Conservation (phyloP, 1,140 invertebrate genomes). For the Drosophila lini region DNA sequence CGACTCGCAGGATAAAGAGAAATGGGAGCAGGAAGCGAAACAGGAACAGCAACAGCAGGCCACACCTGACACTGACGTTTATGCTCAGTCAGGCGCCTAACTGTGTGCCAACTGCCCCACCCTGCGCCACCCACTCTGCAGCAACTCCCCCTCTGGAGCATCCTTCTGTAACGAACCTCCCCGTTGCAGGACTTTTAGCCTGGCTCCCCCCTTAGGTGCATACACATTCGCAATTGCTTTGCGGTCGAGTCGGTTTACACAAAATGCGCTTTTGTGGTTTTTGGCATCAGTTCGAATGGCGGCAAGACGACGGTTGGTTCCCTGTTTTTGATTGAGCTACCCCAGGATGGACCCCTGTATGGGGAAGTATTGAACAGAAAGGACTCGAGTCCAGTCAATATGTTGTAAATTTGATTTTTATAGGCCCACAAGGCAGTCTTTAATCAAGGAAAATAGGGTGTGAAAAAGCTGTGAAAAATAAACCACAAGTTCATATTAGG, state of each 20-base stretch:
- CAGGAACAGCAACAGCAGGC: constrained; percentile 36
- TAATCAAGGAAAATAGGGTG: background rate
- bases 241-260: constrained; percentile 75
- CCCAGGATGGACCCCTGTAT: background rate
- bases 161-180: background rate
- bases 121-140: background rate
- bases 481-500: background rate
- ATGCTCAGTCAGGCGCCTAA: constrained; percentile 55
- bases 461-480: background rate
- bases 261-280: constrained; percentile 77
- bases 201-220: constrained; percentile 9
- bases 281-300: constrained; percentile 33
- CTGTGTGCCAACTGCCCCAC: constrained; percentile 30
- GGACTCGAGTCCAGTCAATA: constrained; percentile 5
- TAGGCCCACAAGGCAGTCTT: background rate
- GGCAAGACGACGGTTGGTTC: background rate
- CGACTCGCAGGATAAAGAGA: constrained; percentile 27
- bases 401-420: constrained; percentile 4
- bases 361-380: constrained; percentile 3
- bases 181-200: background rate
- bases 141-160: background rate
- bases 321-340: constrained; percentile 10
- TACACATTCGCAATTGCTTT: constrained; percentile 75
- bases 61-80: constrained; percentile 63
- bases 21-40: constrained; percentile 37